These are phyloP conservation scores for Spodoptera frugiperda DNA, from an alignment of 1,140 invertebrate species.

Conservation along the genomic window DNA sequence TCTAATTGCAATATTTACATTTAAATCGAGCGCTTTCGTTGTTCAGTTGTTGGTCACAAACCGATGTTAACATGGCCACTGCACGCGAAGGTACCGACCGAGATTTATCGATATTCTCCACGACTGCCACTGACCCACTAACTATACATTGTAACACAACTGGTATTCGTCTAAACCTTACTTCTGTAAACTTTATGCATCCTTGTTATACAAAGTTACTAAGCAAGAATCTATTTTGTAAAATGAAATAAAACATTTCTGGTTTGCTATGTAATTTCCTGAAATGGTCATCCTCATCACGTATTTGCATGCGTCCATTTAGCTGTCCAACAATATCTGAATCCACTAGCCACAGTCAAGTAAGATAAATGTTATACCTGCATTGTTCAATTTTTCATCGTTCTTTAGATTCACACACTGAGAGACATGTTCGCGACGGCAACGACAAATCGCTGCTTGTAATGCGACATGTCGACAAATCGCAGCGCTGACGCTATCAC, in stretches of 20 bases:
- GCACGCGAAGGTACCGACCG: constrained; percentile 45
- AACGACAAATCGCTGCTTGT: constrained; percentile 1
- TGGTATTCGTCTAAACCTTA: constrained; percentile 6
- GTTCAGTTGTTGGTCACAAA: constrained; percentile 47
- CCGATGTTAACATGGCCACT: constrained; percentile 53
- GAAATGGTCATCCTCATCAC: not conserved
- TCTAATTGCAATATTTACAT: constrained; percentile 62
- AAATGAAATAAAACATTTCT: too few relatives aligned
- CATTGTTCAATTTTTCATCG: constrained; percentile 15
- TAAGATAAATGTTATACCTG: not conserved
- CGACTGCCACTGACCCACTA: constrained; percentile 31
- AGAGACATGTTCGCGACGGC: not conserved
- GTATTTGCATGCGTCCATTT: not conserved
- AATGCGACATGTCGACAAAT: constrained; percentile 22
- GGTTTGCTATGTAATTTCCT: not conserved
- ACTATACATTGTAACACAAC: not conserved
- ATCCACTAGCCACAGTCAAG: too few relatives aligned
- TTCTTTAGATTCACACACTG: not conserved
- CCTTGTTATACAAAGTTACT: not conserved
- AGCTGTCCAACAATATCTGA: not conserved
- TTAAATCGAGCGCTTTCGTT: constrained; percentile 56
- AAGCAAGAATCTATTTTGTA: too few relatives aligned
- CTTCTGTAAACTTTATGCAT: not conserved
- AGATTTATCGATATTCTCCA: constrained; percentile 37
- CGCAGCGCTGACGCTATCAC: constrained; percentile 3